These are phyloP conservation scores for Numida meleagris DNA, from an alignment of 2,113 vertebrate species.

Conservation along the genomic window DNA sequence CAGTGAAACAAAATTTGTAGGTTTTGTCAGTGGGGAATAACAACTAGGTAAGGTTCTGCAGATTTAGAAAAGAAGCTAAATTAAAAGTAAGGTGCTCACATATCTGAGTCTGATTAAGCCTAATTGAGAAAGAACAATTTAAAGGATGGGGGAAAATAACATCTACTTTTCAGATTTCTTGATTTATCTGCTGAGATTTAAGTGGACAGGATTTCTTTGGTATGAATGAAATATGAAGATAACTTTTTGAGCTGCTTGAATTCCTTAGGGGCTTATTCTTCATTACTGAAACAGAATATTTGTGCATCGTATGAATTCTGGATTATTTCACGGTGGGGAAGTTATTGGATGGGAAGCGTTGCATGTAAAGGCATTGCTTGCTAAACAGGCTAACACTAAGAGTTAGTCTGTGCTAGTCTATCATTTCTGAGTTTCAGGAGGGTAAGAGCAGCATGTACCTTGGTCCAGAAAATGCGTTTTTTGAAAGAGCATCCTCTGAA, in stretches of 20 bases:
- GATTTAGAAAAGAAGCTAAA: neutral
- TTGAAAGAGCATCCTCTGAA: neutral
- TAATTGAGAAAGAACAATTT: conserved; percentile 1
- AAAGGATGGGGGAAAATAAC: neutral
- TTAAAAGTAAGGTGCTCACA: neutral
- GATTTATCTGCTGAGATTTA: neutral
- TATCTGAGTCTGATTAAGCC: neutral
- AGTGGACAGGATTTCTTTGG: conserved; percentile 7
- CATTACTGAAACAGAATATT: conserved; percentile 3
- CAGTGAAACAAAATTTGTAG: neutral
- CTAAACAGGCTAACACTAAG: neutral
- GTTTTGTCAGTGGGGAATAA: neutral
- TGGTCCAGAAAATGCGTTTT: neutral
- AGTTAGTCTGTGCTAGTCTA: neutral
- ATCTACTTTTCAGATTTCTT: conserved; percentile 23
- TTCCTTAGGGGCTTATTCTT: conserved; percentile 1
- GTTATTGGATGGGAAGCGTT: neutral
- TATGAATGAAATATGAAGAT: neutral
- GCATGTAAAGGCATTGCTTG: neutral
- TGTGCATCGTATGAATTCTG: neutral
- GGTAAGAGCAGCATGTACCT: neutral
- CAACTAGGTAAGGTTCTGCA: neutral
- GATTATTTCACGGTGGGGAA: neutral
- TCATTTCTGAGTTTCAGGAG: neutral
- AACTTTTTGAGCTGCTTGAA: neutral